phyloP scores from a whole-genome alignment of 2,113 vertebrate genomes.

The Alethe castanea region DNA sequence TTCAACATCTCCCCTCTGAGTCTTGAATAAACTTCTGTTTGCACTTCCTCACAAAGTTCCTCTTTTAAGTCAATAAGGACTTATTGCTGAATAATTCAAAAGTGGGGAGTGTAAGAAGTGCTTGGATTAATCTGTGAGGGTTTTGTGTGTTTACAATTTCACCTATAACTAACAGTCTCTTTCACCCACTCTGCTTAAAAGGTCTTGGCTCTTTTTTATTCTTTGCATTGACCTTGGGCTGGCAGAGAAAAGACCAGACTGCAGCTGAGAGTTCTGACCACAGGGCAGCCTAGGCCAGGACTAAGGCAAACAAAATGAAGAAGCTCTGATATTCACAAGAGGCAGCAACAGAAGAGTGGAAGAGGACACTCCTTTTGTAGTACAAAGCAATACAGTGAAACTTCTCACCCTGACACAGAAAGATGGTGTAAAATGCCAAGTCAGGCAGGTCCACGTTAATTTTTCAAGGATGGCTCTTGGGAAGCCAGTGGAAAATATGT shows the following conservation, averaged over 20 bases:
- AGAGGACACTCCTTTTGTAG: not conserved
- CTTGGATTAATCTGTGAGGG: not conserved
- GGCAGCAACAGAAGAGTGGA: not conserved
- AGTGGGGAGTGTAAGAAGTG: not conserved
- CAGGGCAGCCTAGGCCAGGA: not conserved
- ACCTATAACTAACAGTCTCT: not conserved
- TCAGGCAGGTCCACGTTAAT: rapidly evolving
- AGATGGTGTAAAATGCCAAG: not conserved
- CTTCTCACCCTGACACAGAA: not conserved
- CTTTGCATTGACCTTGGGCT: not conserved
- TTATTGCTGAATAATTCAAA: constrained; percentile 28
- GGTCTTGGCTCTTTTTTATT: constrained; percentile 28
- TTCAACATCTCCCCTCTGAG: not conserved
- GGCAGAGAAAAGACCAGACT: constrained; percentile 17
- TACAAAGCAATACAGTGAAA: not conserved
- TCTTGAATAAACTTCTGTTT: not conserved
- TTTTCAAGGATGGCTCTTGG: not conserved
- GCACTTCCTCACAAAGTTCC: not conserved
- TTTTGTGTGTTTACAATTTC: constrained; percentile 33
- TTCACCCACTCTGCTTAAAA: constrained; percentile 25
- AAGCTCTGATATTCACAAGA: not conserved
- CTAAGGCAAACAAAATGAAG: not conserved
- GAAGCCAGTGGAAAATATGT: not conserved
- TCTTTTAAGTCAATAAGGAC: not conserved
- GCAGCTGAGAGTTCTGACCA: not conserved